These are phyloP conservation scores for Heterohyrax brucei DNA, from an alignment of 2,797 vertebrate species.

Conservation along the genomic window DNA sequence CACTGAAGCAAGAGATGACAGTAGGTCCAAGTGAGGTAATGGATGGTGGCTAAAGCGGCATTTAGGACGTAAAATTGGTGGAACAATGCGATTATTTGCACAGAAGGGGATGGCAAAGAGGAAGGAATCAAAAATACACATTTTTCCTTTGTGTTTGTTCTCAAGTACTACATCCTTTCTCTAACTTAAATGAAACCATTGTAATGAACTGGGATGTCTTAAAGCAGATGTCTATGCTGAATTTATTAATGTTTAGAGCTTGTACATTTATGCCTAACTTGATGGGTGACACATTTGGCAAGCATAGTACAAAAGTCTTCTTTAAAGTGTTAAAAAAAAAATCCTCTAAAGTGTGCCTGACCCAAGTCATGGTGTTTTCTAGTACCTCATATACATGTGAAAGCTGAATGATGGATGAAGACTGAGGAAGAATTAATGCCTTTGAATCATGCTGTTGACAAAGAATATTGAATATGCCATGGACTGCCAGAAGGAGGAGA, in stretches of 20 bases:
- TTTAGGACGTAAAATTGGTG: neutral
- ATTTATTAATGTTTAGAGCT: conserved; percentile 50
- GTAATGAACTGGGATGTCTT: conserved; percentile 49
- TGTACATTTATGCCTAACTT: conserved; percentile 63
- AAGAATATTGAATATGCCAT: too few relatives aligned
- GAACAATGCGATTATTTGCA: neutral
- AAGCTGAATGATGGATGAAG: too few relatives aligned
- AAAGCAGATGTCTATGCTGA: conserved; percentile 16
- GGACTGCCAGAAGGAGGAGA: too few relatives aligned
- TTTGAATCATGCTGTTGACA: too few relatives aligned
- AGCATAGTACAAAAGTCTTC: conserved; percentile 5
- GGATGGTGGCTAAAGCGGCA: neutral
- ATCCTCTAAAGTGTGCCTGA: too few relatives aligned
- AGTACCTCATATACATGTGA: too few relatives aligned
- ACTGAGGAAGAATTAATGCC: too few relatives aligned
- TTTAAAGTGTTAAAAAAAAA: too few relatives aligned
- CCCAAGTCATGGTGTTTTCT: too few relatives aligned
- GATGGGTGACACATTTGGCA: conserved; percentile 21
- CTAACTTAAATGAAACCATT: conserved; percentile 56
- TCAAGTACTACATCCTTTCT: conserved; percentile 13
- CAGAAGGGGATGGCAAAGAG: neutral
- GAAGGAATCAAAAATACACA: neutral
- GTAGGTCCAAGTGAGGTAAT: neutral
- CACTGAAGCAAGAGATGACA: neutral
- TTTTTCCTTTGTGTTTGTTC: conserved; percentile 39